A percentile compares a stretch with the other conserved stretches of the same genome.
Conservation (phyloP, 2,113 vertebrate genomes). For the Chrysemys picta region DNA sequence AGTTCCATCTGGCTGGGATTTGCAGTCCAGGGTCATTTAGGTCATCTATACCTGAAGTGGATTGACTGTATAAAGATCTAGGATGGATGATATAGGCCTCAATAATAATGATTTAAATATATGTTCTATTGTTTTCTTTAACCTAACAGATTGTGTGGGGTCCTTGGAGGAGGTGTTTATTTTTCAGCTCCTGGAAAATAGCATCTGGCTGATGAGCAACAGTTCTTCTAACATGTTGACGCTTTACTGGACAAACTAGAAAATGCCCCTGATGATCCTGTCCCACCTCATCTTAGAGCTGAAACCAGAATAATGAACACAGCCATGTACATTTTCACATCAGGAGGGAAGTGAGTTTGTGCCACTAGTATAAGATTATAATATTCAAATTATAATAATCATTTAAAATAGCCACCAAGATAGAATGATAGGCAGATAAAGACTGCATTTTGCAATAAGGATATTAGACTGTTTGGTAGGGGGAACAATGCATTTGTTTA, state of each 20-base stretch:
- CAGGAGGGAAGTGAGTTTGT: background rate
- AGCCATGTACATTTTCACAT: constrained; percentile 5
- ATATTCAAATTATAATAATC: background rate
- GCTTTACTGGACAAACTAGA: constrained; percentile 12
- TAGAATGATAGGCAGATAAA: background rate
- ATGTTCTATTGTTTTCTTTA: background rate
- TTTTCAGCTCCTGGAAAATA: background rate
- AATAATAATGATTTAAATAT: background rate
- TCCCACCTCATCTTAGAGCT: background rate
- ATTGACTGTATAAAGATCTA: background rate
- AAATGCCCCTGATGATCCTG: background rate
- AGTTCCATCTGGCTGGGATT: background rate
- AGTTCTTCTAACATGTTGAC: background rate
- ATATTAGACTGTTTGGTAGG: background rate
- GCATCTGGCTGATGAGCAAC: constrained; percentile 4
- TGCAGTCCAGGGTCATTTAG: background rate
- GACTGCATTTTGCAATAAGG: background rate
- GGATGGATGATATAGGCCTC: background rate
- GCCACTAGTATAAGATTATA: background rate
- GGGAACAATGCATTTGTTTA: background rate
- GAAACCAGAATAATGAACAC: background rate
- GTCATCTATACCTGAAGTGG: background rate
- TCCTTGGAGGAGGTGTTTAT: background rate
- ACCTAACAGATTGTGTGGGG: background rate
- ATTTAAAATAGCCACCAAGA: background rate